phyloP scores from a whole-genome alignment of 2,888 invertebrate species.

The Troides aeacus region DNA sequence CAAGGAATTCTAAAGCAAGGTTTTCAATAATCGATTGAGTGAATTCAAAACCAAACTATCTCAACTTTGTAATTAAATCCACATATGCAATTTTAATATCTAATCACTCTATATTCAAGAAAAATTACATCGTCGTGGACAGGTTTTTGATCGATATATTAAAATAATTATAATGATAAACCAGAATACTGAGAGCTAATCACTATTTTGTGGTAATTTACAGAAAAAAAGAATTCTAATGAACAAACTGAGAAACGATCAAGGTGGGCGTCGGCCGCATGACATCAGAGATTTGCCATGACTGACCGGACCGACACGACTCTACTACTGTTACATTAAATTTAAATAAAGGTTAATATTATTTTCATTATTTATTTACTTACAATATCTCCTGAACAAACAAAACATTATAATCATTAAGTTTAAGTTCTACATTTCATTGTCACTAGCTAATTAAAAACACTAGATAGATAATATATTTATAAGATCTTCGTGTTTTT shows the following conservation, averaged over 20 bases:
- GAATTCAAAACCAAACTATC: too few species aligned
- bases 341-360: neutral
- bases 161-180: neutral
- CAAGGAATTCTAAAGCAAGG: too few species aligned
- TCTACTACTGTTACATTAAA: slow-evolving; percentile 23
- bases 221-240: slow-evolving; percentile 34
- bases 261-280: slow-evolving; percentile 52
- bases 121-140: too few species aligned
- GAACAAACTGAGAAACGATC: slow-evolving; percentile 41
- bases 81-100: too few species aligned
- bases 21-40: too few species aligned
- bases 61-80: too few species aligned
- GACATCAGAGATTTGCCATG: slow-evolving; percentile 60
- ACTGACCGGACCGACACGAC: slow-evolving; percentile 42
- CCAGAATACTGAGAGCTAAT: too few species aligned
- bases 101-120: too few species aligned
- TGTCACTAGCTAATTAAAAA: neutral
- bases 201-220: neutral
- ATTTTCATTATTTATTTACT: neutral
- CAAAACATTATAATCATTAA: neutral
- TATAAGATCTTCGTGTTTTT: neutral
- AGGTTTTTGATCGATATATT: neutral
- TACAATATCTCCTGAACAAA: neutral
- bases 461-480: neutral
- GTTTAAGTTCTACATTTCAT: neutral